Evolutionary conservation across 1,140 invertebrate species (phyloP).

Genomic region (Drosophila lacertosa): DNA sequence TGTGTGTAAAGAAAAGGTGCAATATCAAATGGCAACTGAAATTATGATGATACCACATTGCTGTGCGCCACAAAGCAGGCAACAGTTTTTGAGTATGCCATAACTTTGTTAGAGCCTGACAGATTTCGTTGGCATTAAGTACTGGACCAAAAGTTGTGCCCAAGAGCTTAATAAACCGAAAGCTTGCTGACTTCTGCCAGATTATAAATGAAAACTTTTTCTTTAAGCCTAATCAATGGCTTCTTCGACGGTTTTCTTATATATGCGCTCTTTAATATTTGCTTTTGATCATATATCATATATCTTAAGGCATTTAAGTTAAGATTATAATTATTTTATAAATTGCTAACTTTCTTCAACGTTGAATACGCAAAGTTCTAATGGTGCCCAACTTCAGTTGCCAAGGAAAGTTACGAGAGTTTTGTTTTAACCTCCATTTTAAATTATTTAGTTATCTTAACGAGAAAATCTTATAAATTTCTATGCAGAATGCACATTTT

Average conservation of each 20-base stretch:
- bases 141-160: constrained; percentile 2
- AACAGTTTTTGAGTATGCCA: constrained; percentile 32
- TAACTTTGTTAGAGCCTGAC: constrained; percentile 12
- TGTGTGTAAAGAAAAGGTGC: constrained; percentile 11
- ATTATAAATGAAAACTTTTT: background rate
- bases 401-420: background rate
- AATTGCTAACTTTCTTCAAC: too few relatives aligned
- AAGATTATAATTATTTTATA: too few relatives aligned
- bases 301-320: too few relatives aligned
- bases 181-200: background rate
- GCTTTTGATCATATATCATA: too few relatives aligned
- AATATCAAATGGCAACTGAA: constrained; percentile 37
- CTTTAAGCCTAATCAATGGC: too few relatives aligned
- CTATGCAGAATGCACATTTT: constrained; percentile 2
- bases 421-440: background rate
- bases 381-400: too few relatives aligned
- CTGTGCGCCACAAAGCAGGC: constrained; percentile 53
- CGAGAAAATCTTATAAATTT: constrained; percentile 6
- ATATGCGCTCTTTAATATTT: too few relatives aligned
- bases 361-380: too few relatives aligned
- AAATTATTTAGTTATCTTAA: constrained; percentile 1
- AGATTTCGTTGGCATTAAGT: background rate
- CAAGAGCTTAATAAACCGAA: constrained; percentile 2
- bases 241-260: too few relatives aligned
- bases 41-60: constrained; percentile 2